Base-by-base conservation (phyloP, 2,888 invertebrate species). In the Drosophila kuntzei region DNA sequence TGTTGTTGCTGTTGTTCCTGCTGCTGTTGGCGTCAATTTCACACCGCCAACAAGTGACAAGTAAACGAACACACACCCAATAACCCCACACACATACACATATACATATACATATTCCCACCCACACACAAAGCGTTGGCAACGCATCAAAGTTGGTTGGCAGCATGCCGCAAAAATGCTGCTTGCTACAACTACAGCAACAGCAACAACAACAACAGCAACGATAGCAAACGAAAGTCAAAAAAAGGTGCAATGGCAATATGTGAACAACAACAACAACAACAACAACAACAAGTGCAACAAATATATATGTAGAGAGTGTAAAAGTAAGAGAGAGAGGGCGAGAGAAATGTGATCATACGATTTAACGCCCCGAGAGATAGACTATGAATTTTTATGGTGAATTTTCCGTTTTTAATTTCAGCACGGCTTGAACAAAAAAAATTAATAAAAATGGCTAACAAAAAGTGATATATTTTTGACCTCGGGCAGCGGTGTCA, bases 41-140 rank as follows among this genome's bases (percentile, higher is more conserved):
- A 78, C 87, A 76, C 80, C 76, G 70, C 73, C 87, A 79, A 84
- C 84, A 83, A 83, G 82, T 83, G 82, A 87, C 87, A 84, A 59
- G 64, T 53, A 72, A 68, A 79, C 60, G 54, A 61, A 79, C 65
- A 61, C 36, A 61, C 53, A 47, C 58, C 39, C 37, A 22, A 27
- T 9, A 9, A 27, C 27, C 29, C 14, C 27, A 22, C 29, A 16
- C 43, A 36, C 29, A 34, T 36, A 39, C 20, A 36, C 20, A 14
- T 18, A 34, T 12, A 49, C n/a, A 62, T 14, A 59, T 20, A 27
- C 25, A 41, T 12, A 49, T 8, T 61, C 12, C 57, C 25, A 22
- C 27, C 27, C n/a, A 27, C 3, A 60, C 22, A 58, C 18, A 41
- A 61, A 50, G 44, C 18, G 36, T 41, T 76, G 73, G 84, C 84